Base-by-base conservation (phyloP, 2,888 invertebrate species). In the Tridacna gigas region DNA sequence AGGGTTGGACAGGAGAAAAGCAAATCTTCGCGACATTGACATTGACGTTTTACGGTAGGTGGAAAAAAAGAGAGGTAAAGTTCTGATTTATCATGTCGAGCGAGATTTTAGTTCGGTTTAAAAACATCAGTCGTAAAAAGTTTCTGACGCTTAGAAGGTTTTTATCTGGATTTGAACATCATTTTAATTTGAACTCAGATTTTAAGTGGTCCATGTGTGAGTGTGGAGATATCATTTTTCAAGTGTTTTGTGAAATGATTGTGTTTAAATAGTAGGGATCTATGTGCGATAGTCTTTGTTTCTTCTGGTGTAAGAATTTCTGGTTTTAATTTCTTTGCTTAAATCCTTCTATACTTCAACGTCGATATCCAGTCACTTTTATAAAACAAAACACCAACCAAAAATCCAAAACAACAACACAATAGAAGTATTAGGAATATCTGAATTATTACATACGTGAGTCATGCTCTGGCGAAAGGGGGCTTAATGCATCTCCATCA, bases 1-100 rank as follows among this genome's bases (percentile, higher is more conserved):
- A 56, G 20, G 56, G 56, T 56, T 3, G 9, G 15, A 56, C 15
- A 56, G 1, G 20, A 56, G 56, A 56, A 56, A 1, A 20, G 56
- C 45, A n/a, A 45, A 67, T 67, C 45, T 67, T 67, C 37, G 71
- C 71, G 71, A 71, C 71, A 71, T 71, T 71, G 71, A 71, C 71
- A 71, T 71, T 71, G 56, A 37, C 71, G 71, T 22, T 71, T 48
- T 48, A 51, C 71, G 22, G 71, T 71, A 71, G 20, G 71, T 51
- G 51, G 71, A 71, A 37, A 37, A 51, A 71, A 71, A 71, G 71
- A 48, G 20, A 47, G 71, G 71, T 47, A 71, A 51, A 71, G 51
- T 71, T n/a, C 7, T 71, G 71, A 71, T 71, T 71, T 71, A 71
- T 51, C 51, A 26, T 25, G 71, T 71, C 51, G 71, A 26, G 26